A percentile compares a stretch with the other conserved stretches of the same genome.
These are phyloP conservation scores for Tiphia femorata DNA, from an alignment of 2,888 invertebrate species.

Conservation along the genomic window DNA sequence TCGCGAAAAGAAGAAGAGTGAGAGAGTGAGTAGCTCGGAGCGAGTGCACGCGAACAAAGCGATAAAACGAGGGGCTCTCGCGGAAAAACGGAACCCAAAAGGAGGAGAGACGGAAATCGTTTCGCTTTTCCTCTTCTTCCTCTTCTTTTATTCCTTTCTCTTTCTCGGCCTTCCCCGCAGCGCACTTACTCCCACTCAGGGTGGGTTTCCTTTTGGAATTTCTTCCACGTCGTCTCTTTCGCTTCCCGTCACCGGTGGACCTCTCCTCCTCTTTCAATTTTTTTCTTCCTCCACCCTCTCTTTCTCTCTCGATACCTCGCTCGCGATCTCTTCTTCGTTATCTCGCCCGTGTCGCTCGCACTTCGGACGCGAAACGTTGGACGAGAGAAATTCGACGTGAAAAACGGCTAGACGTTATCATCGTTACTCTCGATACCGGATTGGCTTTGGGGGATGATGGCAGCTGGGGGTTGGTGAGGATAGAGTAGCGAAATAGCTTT, in stretches of 20 bases:
- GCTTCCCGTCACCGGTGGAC: no score
- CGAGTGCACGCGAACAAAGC: slow-evolving; percentile 26
- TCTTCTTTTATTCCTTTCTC: no score
- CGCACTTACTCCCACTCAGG: no score
- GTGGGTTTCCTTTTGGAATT: no score
- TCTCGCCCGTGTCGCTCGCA: neutral
- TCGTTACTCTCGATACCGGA: slow-evolving; percentile 7
- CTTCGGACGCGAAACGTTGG: neutral
- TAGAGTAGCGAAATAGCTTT: no score
- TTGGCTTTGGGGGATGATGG: no score
- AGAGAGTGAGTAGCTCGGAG: slow-evolving; percentile 5
- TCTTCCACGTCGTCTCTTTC: no score
- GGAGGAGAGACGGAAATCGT: slow-evolving; percentile 12
- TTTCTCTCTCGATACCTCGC: neutral
- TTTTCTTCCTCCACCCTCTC: neutral
- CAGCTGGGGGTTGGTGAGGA: no score
- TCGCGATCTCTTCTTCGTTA: neutral
- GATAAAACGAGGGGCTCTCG: slow-evolving; percentile 22
- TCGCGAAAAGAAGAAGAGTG: neutral
- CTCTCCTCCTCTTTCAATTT: neutral
- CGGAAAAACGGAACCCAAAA: slow-evolving; percentile 7
- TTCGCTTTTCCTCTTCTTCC: no score
- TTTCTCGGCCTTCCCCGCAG: no score
- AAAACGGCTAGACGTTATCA: slow-evolving; percentile 16
- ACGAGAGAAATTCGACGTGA: slow-evolving; percentile 14